Evolutionary conservation across 2,113 vertebrate species (phyloP).

Genomic region (Cochlearius cochlearius): DNA sequence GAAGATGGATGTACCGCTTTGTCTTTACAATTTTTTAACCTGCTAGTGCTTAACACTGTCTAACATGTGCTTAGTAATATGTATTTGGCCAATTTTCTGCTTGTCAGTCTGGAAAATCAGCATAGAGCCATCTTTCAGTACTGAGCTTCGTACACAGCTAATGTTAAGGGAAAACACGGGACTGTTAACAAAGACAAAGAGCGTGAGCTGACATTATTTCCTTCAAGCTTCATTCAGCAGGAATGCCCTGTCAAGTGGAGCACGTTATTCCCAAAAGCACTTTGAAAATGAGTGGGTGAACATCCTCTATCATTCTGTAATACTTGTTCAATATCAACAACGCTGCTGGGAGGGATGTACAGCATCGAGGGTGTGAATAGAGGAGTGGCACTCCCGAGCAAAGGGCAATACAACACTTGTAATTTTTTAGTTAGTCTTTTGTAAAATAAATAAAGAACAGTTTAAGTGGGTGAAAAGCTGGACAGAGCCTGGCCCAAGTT

Average conservation of each 20-base stretch:
- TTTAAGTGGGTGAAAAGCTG: neutral
- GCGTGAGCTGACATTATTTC: constrained; percentile 15
- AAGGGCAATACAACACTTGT: neutral
- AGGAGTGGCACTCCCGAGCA: neutral
- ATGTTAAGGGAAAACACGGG: neutral
- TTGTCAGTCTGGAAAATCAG: constrained; percentile 45
- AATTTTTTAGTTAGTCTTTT: neutral
- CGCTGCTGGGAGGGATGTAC: neutral
- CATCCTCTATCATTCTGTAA: neutral
- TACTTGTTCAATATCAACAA: neutral
- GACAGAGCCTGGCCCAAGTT: neutral
- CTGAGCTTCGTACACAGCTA: constrained; percentile 24
- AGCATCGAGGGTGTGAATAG: neutral
- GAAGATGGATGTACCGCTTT: constrained; percentile 1
- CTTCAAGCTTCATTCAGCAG: constrained; percentile 36
- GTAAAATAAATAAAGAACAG: neutral
- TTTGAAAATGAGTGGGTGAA: neutral
- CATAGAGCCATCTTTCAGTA: neutral
- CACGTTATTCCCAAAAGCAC: neutral
- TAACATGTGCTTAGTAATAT: neutral
- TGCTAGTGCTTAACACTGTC: constrained; percentile 1
- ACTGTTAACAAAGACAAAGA: constrained; percentile 24
- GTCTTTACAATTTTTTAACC: constrained; percentile 20
- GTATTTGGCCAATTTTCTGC: constrained; percentile 49
- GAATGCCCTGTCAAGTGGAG: constrained; percentile 10